phyloP scores from a whole-genome alignment of 2,113 vertebrate genomes.

The Chaetorhynchus papuensis region DNA sequence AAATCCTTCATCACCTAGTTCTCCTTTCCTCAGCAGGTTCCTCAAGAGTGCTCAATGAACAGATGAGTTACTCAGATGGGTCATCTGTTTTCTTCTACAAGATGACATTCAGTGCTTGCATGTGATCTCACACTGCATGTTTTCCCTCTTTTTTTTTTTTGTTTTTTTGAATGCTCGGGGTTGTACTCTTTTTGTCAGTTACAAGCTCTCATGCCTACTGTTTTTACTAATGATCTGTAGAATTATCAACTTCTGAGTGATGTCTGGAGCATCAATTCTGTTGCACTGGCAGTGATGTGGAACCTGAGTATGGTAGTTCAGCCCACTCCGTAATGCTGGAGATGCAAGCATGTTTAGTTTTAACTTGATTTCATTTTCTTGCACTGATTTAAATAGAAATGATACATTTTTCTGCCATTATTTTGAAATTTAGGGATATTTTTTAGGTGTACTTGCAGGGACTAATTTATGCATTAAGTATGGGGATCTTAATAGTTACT shows the following conservation, averaged over 20 bases:
- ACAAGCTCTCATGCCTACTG: neutral
- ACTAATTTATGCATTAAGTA: neutral
- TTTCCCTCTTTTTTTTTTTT: neutral
- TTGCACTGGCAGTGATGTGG: neutral
- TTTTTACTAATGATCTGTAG: neutral
- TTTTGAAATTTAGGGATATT: neutral
- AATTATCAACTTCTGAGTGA: neutral
- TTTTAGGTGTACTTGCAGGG: neutral
- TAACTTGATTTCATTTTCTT: neutral
- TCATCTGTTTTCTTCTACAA: neutral
- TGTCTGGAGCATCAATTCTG: neutral
- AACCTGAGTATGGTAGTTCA: neutral
- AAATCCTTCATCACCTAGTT: slow-evolving; percentile 13
- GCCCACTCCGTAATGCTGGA: neutral
- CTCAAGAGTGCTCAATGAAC: neutral
- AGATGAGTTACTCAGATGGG: neutral
- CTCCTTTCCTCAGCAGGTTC: neutral
- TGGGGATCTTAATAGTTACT: neutral
- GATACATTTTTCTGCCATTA: neutral
- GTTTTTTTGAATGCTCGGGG: fast-evolving
- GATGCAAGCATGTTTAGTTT: neutral
- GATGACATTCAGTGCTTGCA: neutral
- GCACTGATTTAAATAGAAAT: neutral
- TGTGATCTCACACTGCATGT: neutral
- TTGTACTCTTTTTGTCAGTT: neutral